Percentiles rank a stretch among this genome's conserved stretches.
phyloP scores from a whole-genome alignment of 2,888 invertebrate genomes.

The Drosophila cyrtoloma region DNA sequence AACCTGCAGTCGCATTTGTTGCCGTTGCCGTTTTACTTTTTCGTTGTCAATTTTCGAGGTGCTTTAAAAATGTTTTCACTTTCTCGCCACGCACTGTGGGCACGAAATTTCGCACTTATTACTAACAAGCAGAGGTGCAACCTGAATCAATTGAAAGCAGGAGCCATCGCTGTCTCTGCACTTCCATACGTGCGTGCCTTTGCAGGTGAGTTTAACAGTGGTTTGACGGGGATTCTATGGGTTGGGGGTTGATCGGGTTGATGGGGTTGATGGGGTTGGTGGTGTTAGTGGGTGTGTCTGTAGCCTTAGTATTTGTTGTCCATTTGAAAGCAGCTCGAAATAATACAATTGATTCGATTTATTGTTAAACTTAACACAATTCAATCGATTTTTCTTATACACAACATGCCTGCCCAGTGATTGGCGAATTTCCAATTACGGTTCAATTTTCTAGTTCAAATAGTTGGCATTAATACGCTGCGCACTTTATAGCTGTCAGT shows the following conservation, averaged over 20 bases:
- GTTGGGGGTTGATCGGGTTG: conserved; percentile 4
- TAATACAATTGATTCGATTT: conserved; percentile 26
- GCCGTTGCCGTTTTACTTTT: conserved; percentile 23
- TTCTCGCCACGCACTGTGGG: conserved; percentile 69
- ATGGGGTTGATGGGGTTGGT: conserved; percentile 4
- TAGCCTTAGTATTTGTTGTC: conserved; percentile 6
- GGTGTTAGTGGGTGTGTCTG: neutral
- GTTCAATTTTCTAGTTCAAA: conserved; percentile 73
- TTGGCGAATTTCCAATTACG: conserved; percentile 71
- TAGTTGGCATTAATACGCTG: conserved; percentile 49
- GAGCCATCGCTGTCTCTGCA: conserved; percentile 40
- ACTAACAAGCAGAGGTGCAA: conserved; percentile 41
- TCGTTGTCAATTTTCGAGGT: conserved; percentile 58
- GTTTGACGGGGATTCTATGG: neutral
- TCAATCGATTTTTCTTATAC: conserved; percentile 57
- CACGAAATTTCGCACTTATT: conserved; percentile 65
- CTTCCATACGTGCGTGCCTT: conserved; percentile 49
- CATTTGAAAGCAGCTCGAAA: conserved; percentile 5
- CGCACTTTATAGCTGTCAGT: conserved; percentile 41
- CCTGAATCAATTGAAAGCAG: conserved; percentile 40
- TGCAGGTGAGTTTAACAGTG: conserved; percentile 57
- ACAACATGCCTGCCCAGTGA: conserved; percentile 12
- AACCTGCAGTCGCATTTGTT: conserved; percentile 38
- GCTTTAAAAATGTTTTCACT: conserved; percentile 79
- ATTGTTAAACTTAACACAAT: conserved; percentile 27